phyloP scores from a whole-genome alignment of 2,113 vertebrate species.

The Dissostichus mawsoni region DNA sequence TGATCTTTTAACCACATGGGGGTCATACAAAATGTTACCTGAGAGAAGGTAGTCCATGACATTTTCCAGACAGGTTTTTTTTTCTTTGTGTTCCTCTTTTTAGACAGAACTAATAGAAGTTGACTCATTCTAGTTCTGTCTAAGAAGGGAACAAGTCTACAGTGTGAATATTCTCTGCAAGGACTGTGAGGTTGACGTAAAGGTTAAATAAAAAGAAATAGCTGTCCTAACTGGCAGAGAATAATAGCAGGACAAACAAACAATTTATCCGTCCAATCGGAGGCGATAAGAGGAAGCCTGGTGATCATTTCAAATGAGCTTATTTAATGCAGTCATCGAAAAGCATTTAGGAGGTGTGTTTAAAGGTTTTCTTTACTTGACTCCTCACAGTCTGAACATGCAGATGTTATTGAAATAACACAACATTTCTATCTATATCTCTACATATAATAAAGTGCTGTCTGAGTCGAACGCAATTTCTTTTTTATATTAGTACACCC shows the following conservation, averaged over 20 bases:
- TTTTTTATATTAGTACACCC: too few relatives aligned
- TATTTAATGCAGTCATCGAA: slow-evolving; percentile 65
- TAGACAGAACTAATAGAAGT: not conserved
- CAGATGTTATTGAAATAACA: too few relatives aligned
- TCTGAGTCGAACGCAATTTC: too few relatives aligned
- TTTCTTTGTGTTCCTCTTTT: not conserved
- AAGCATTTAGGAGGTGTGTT: slow-evolving; percentile 38
- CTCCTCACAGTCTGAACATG: too few relatives aligned
- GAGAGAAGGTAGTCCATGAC: not conserved
- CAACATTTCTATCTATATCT: too few relatives aligned
- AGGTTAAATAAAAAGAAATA: slow-evolving; percentile 7
- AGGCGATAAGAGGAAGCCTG: slow-evolving; percentile 38
- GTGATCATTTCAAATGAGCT: slow-evolving; percentile 66
- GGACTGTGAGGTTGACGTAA: not conserved
- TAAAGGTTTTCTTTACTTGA: not conserved
- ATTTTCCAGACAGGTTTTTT: not conserved
- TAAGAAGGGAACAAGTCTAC: too few relatives aligned
- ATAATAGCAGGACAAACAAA: slow-evolving; percentile 53
- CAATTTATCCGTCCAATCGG: slow-evolving; percentile 56
- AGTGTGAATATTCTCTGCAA: not conserved
- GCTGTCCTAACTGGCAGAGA: slow-evolving; percentile 30
- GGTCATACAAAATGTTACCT: not conserved
- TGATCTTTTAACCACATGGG: slow-evolving; percentile 34
- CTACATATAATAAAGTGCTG: too few relatives aligned
- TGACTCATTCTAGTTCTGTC: not conserved